Conservation (phyloP, 2,888 invertebrate species). For the Brassicogethes aeneus region DNA sequence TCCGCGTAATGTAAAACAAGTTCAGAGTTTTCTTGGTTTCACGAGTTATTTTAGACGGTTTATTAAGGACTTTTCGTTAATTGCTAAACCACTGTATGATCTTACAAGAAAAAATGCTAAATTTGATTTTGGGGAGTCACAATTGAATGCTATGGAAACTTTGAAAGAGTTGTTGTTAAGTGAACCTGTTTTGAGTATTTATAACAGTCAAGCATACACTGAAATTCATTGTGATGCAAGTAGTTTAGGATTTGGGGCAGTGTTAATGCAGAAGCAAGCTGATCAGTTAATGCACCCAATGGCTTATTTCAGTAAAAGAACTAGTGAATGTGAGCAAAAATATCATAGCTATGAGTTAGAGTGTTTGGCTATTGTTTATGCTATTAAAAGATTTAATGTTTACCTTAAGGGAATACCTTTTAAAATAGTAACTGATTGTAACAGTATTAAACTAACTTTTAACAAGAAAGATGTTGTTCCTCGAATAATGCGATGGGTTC, state of each 20-base stretch:
- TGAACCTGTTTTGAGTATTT: not conserved
- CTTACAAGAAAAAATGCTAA: not conserved
- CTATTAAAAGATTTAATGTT: no score
- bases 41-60: not conserved
- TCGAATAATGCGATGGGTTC: not conserved
- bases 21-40: no score
- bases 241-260: not conserved
- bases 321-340: not conserved
- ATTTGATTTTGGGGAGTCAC: not conserved
- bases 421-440: not conserved
- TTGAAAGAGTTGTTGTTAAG: not conserved
- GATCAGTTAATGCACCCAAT: not conserved
- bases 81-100: not conserved
- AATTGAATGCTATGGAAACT: not conserved
- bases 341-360: not conserved
- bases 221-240: not conserved
- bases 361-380: no score
- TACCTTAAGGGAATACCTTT: not conserved
- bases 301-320: not conserved
- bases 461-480: not conserved
- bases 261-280: not conserved
- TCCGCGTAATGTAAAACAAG: not conserved
- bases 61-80: not conserved
- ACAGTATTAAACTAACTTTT: not conserved
- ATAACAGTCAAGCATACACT: not conserved